phyloP scores from a whole-genome alignment of 2,797 vertebrate species.

The Carcharodon carcharias region DNA sequence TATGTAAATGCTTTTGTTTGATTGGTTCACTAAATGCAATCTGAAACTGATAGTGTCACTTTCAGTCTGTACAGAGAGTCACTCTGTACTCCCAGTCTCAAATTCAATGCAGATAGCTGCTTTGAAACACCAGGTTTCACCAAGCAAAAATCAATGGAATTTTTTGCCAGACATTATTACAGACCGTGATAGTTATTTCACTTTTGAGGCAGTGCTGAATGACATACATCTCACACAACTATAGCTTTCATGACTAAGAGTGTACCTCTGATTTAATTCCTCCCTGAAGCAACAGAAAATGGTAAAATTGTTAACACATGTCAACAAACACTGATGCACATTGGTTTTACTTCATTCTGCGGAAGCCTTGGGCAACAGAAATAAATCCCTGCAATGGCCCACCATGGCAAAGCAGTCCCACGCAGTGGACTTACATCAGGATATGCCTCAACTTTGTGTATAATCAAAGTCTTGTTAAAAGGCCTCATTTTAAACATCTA shows the following conservation, averaged over 20 bases:
- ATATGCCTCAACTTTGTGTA: background rate
- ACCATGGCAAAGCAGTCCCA: constrained; percentile 34
- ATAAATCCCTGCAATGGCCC: constrained; percentile 38
- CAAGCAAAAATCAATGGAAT: constrained; percentile 23
- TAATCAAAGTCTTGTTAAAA: constrained; percentile 16
- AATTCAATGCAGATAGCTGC: background rate
- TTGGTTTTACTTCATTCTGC: constrained; percentile 43
- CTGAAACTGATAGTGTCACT: background rate
- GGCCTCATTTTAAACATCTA: constrained; percentile 23
- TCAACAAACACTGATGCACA: constrained; percentile 45
- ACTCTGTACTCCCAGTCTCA: background rate
- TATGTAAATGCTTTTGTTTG: background rate
- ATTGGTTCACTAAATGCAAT: background rate
- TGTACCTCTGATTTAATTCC: constrained; percentile 44
- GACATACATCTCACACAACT: constrained; percentile 39
- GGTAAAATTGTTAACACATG: constrained; percentile 54
- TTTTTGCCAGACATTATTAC: constrained; percentile 37
- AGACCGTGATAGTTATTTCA: constrained; percentile 43
- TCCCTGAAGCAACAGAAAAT: constrained; percentile 44
- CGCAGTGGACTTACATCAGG: background rate
- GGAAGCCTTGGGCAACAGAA: constrained; percentile 44
- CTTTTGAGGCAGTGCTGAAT: constrained; percentile 42
- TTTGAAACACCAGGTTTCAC: constrained; percentile 7
- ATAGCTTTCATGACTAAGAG: constrained; percentile 40
- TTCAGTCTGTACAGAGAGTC: background rate